Percentiles rank a stretch among this genome's conserved stretches.
Evolutionary conservation across 2,888 invertebrate species (phyloP).

Genomic region (Thera britannica): DNA sequence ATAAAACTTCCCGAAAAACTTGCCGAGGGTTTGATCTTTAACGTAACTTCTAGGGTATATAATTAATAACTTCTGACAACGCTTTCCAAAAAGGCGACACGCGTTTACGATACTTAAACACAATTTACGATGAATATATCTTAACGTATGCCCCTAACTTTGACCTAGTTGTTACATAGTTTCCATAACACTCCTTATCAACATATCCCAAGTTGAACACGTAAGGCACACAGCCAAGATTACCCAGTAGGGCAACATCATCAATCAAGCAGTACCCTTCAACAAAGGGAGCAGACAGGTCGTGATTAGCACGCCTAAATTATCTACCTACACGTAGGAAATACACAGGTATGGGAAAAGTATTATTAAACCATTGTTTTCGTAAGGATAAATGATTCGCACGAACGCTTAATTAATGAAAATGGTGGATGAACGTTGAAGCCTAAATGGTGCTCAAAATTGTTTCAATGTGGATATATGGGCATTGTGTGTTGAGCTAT

Average conservation of each 20-base stretch:
- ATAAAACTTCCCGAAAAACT: no score
- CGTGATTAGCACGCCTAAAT: conserved; percentile 74
- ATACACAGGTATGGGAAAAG: conserved; percentile 25
- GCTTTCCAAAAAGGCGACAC: no score
- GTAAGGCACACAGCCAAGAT: conserved; percentile 48
- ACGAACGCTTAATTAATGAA: conserved; percentile 27
- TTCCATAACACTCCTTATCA: conserved; percentile 23
- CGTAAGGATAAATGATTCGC: conserved; percentile 18
- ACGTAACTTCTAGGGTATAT: no score
- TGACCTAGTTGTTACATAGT: conserved; percentile 13
- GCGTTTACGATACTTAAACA: no score
- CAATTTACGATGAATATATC: neutral
- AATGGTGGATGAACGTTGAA: conserved; percentile 25
- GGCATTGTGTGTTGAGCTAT: conserved; percentile 16
- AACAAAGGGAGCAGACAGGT: conserved; percentile 65
- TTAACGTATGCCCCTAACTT: neutral
- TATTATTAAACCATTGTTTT: conserved; percentile 31
- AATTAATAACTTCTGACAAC: no score
- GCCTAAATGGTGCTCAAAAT: conserved; percentile 26
- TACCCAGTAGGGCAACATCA: conserved; percentile 64
- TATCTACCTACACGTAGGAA: conserved; percentile 58
- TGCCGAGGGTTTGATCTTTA: no score
- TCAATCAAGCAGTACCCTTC: conserved; percentile 71
- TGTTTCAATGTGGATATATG: conserved; percentile 17
- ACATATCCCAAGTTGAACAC: conserved; percentile 25